Conservation (phyloP, 2,797 vertebrate genomes). For the Eulemur coronatus region DNA sequence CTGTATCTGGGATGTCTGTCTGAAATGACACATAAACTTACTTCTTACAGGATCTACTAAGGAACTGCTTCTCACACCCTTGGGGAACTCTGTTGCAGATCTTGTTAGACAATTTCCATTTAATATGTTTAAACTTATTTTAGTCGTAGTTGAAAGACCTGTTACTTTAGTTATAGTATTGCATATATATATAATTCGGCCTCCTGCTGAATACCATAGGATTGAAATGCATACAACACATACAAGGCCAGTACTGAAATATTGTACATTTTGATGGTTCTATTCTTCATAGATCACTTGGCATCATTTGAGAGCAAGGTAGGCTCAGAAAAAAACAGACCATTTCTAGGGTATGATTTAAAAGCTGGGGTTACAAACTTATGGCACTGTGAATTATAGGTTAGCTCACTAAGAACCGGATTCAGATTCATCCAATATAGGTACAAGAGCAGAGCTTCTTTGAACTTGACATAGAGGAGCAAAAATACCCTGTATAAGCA, state of each 20-base stretch:
- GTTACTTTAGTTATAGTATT: constrained; percentile 1
- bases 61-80: neutral
- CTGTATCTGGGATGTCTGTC: neutral
- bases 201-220: neutral
- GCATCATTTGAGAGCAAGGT: neutral
- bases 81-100: neutral
- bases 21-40: neutral
- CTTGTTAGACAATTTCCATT: neutral
- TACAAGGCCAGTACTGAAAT: neutral
- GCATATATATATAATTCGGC: neutral
- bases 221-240: neutral
- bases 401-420: neutral
- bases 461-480: neutral
- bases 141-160: neutral
- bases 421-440: neutral
- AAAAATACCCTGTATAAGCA: neutral
- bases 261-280: neutral
- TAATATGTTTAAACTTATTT: constrained; percentile 17
- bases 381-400: neutral
- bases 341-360: neutral
- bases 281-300: neutral
- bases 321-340: neutral
- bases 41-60: neutral
- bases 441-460: neutral
- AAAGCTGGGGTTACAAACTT: neutral